phyloP scores from a whole-genome alignment of 2,113 vertebrate genomes.

The Oryzias melastigma region DNA sequence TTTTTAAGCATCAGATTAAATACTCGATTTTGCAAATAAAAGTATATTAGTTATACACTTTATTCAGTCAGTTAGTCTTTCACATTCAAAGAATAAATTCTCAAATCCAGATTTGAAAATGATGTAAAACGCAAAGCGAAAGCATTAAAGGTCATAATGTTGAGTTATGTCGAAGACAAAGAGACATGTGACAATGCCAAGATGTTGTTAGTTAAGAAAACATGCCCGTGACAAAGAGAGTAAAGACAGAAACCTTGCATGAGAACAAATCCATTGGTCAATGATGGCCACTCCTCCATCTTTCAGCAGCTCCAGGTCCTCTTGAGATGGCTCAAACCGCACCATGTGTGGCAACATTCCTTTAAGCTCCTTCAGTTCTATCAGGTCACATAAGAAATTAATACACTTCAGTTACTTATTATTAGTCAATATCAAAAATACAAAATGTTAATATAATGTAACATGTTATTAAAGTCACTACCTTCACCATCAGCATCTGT shows the following conservation, averaged over 20 bases:
- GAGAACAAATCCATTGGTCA: constrained; percentile 96
- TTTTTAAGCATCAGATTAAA: too few species aligned
- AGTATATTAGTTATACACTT: too few species aligned
- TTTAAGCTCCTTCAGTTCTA: constrained; percentile 84
- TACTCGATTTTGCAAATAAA: too few species aligned
- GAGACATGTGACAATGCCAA: too few species aligned
- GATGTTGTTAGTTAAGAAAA: not conserved
- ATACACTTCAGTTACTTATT: not conserved
- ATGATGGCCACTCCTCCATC: constrained; percentile 95
- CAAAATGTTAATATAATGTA: not conserved
- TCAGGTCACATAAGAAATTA: not conserved
- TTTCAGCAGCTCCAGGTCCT: constrained; percentile 87
- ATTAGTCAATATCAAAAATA: not conserved
- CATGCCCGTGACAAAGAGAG: not conserved
- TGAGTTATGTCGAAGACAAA: too few species aligned
- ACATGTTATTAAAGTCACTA: constrained; percentile 45
- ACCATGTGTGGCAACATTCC: constrained; percentile 87
- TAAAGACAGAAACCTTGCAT: constrained; percentile 81
- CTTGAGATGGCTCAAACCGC: constrained; percentile 83
- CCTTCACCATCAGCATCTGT: constrained; percentile 89
- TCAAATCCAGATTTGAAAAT: too few species aligned
- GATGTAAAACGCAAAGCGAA: too few species aligned
- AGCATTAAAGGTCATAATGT: too few species aligned
- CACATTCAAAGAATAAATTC: too few species aligned
- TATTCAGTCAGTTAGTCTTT: too few species aligned